Conservation (phyloP, 30 jellyfish, hydroid and myxozoan genomes). For the Aurelia coerulea region DNA sequence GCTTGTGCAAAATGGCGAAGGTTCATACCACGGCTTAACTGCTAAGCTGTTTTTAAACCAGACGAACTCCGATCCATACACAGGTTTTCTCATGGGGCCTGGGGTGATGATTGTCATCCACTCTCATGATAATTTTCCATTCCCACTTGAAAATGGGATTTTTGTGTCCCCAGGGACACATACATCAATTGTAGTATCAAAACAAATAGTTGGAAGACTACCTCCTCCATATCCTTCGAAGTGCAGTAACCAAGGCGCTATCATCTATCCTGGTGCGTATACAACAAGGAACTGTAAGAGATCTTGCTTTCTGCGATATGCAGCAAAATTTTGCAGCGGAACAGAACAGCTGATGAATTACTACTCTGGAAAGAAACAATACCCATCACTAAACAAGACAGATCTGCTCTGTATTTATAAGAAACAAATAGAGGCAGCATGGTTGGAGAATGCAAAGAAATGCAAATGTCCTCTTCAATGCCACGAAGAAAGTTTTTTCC, state of each 20-base stretch:
- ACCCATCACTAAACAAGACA: neutral
- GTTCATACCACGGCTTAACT: neutral
- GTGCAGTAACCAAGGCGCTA: neutral
- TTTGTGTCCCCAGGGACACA: conserved; percentile 9
- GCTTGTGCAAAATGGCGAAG: conserved; percentile 5
- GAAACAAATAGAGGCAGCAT: neutral
- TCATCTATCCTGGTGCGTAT: neutral
- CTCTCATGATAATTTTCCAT: conserved; percentile 2
- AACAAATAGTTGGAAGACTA: neutral
- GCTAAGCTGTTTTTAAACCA: neutral
- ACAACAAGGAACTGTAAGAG: neutral
- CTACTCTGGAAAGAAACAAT: no score
- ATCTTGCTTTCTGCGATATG: neutral
- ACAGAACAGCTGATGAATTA: neutral
- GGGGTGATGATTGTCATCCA: neutral
- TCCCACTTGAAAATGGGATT: neutral
- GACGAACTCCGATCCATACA: neutral
- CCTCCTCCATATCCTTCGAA: conserved; percentile 7
- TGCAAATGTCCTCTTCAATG: neutral
- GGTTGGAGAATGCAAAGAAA: neutral
- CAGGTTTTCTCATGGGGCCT: neutral
- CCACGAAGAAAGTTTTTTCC: conserved; percentile 1
- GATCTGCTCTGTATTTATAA: neutral
- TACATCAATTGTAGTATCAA: neutral
- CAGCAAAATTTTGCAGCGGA: neutral